Base-by-base conservation (phyloP, 1,140 invertebrate species). In the Chymomyza costata region DNA sequence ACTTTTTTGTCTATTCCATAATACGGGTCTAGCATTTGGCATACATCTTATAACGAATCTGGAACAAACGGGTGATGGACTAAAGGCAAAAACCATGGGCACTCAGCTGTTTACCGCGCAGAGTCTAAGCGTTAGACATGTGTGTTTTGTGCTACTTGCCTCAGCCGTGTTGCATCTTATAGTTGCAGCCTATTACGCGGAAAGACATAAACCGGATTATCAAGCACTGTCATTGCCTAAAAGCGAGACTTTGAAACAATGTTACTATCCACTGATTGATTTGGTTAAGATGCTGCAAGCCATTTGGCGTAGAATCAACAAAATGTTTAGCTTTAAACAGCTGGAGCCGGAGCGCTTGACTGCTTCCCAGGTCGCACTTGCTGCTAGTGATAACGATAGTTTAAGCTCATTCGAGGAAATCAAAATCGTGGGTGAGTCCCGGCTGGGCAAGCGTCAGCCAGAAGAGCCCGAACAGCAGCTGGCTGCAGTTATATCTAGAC, bases 1-100 rank as follows among this genome's bases (percentile, higher is more conserved):
- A 1, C 1, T 52, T 3, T 7, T n/a, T 3, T 47, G 46, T 18
- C 11, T 67, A 10, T 38, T 54, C 2, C 89, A 90, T n/a, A 93
- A 93, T 66, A 90, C 92, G 0, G 92, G 90, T 0, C 92, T 95
- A 90, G 90, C 91, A 0, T 91, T 90, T 74, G 93, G 92, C 1
- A 91, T 92, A 45, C 87, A 90, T 61, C 65, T 93, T n/a, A 89
- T 92, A 59, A 54, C 92, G 51, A 86, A 88, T 76, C 88, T 89
- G 81, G 90, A 94, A 88, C 89, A 89, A 73, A 88, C 88, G 65
- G 90, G 90, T 78, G 88, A 88, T 87, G 55, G 51, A 0, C 3
- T 64, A 0, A 14, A 93, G 65, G 30, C 28, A 92, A 56, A 84
- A 18, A 91, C 92, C 45, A 86, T 95, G 10, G 88, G 87, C 44